A percentile compares a stretch with the other conserved stretches of the same genome.
Conservation (phyloP, 1,140 invertebrate species). For the Magallana angulata region DNA sequence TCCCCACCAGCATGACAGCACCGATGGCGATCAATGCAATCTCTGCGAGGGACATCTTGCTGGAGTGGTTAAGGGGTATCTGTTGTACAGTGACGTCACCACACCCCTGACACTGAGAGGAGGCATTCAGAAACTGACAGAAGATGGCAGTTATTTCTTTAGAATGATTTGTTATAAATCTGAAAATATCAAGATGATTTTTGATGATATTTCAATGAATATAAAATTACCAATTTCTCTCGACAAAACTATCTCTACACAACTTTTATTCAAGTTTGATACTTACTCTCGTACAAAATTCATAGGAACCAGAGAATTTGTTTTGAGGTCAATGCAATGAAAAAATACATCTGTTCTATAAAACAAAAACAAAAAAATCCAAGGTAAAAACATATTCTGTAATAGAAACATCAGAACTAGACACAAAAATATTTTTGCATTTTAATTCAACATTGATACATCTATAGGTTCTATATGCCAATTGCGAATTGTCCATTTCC, state of each 20-base stretch:
- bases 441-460: too few species aligned
- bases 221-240: too few species aligned
- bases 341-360: neutral
- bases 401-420: too few species aligned
- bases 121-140: neutral
- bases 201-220: too few species aligned
- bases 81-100: neutral
- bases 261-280: neutral
- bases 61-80: slow-evolving; percentile 12
- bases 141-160: neutral
- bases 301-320: neutral
- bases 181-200: neutral
- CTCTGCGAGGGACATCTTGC: slow-evolving; percentile 50
- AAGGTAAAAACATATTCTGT: too few species aligned
- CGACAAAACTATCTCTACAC: too few species aligned
- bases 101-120: neutral
- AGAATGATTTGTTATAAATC: neutral
- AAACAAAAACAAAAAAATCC: neutral
- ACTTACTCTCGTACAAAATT: neutral
- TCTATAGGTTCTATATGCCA: too few species aligned
- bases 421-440: too few species aligned
- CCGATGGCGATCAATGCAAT: slow-evolving; percentile 61
- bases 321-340: neutral
- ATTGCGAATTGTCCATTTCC: too few species aligned
- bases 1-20: slow-evolving; percentile 55